Conservation (phyloP, 2,113 vertebrate species). For the Capricornis sumatraensis region DNA sequence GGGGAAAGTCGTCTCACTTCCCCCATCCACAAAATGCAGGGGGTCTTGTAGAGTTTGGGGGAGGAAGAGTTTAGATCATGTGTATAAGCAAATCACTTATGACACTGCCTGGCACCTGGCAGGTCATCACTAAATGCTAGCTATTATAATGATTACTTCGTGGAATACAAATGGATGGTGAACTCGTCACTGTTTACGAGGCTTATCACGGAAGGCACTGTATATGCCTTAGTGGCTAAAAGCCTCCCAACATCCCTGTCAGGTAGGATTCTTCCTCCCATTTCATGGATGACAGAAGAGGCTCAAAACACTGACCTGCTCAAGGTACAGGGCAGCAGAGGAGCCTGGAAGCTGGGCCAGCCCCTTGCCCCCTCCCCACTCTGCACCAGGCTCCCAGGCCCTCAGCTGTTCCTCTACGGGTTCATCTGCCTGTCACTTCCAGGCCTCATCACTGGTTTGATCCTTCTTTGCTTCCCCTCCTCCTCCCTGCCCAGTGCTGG, state of each 20-base stretch:
- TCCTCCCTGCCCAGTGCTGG: not conserved
- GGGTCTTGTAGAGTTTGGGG: not conserved
- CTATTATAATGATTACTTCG: not conserved
- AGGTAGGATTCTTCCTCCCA: not conserved
- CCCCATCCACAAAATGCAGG: not conserved
- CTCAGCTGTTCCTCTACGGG: not conserved
- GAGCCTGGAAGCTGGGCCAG: not conserved
- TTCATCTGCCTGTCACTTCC: not conserved
- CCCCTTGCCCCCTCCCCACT: not conserved
- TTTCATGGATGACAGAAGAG: not conserved
- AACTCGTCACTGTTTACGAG: not conserved
- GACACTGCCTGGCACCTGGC: not conserved
- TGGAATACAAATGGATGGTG: not conserved
- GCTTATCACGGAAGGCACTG: not conserved
- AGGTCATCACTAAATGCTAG: not conserved
- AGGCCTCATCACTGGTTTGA: not conserved
- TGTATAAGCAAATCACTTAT: not conserved
- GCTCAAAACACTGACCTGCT: not conserved
- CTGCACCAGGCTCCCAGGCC: not conserved
- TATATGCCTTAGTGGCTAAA: accelerated
- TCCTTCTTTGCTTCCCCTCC: too few species aligned
- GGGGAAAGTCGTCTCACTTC: not conserved
- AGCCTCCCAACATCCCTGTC: accelerated
- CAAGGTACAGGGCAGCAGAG: too few species aligned
- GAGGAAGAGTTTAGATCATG: not conserved